A percentile compares a stretch with the other conserved stretches of the same genome.
These are phyloP conservation scores for Allolobophora icterica DNA, from an alignment of 2,888 invertebrate genomes.

Conservation along the genomic window DNA sequence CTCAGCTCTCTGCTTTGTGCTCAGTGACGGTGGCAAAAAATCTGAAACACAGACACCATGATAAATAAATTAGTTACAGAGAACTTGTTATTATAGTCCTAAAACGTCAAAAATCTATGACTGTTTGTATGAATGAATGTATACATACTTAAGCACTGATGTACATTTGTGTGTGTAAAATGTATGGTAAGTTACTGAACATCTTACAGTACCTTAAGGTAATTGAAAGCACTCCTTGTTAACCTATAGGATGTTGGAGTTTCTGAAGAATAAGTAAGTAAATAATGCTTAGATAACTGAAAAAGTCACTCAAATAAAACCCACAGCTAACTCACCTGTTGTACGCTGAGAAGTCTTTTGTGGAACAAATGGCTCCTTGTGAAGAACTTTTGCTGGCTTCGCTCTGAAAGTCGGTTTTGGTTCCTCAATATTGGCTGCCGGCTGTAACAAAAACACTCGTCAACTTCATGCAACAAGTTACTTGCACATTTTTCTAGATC, in stretches of 20 bases:
- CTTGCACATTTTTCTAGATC: background rate
- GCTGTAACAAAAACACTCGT: background rate
- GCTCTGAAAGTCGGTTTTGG: constrained; percentile 19
- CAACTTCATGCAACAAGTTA: too few species aligned
- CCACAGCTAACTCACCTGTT: background rate
- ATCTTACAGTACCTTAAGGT: too few species aligned
- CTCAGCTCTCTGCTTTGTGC: constrained; percentile 28
- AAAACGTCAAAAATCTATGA: background rate
- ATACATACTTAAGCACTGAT: too few species aligned
- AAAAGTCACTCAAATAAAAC: background rate
- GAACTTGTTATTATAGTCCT: background rate
- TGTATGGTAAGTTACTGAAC: background rate
- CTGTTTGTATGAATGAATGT: too few species aligned
- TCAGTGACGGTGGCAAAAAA: background rate
- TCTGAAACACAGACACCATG: background rate
- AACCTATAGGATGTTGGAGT: background rate
- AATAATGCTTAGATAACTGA: background rate
- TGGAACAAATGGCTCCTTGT: constrained; percentile 31
- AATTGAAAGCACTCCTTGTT: background rate
- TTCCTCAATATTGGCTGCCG: background rate
- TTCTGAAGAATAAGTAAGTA: background rate
- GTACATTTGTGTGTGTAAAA: background rate
- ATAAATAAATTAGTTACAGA: background rate
- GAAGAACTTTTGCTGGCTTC: constrained; percentile 28
- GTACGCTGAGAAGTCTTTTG: background rate